Evolutionary conservation across 2,797 vertebrate species (phyloP).

Genomic region (Triplophysa bombifrons): DNA sequence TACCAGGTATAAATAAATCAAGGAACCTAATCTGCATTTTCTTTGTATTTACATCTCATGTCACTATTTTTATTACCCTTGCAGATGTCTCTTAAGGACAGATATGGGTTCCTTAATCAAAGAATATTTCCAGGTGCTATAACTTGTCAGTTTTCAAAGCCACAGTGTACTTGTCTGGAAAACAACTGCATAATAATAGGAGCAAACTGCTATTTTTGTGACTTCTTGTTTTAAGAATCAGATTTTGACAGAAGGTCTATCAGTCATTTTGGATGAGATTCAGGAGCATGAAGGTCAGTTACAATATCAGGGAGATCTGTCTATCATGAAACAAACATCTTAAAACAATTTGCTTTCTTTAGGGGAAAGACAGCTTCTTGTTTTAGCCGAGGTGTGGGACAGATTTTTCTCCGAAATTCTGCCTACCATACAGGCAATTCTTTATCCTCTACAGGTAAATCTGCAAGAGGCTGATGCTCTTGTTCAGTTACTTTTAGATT

Average conservation of each 20-base stretch:
- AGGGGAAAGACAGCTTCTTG: slow-evolving; percentile 79
- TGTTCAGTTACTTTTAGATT: too few species aligned
- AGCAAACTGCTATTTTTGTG: neutral
- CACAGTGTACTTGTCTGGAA: neutral
- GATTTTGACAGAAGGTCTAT: slow-evolving; percentile 82
- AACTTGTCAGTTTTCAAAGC: neutral
- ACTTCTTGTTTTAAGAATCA: slow-evolving; percentile 78
- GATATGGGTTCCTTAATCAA: slow-evolving; percentile 85
- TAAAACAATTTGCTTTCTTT: neutral
- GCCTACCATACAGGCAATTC: slow-evolving; percentile 85
- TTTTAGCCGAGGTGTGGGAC: slow-evolving; percentile 82
- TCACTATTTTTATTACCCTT: neutral
- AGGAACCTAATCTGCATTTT: neutral
- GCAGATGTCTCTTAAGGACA: slow-evolving; percentile 81
- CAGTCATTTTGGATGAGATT: slow-evolving; percentile 83
- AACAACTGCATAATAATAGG: neutral
- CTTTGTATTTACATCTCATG: too few species aligned
- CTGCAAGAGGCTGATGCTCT: neutral
- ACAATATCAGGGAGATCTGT: neutral
- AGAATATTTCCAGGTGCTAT: slow-evolving; percentile 84
- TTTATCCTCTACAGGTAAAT: slow-evolving; percentile 85
- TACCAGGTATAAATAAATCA: slow-evolving; percentile 74
- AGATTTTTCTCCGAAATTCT: slow-evolving; percentile 85
- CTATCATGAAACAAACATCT: neutral
- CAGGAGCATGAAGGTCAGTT: slow-evolving; percentile 81